Base-by-base conservation (phyloP, 1,140 invertebrate genomes). In the Bombus vancouverensis region DNA sequence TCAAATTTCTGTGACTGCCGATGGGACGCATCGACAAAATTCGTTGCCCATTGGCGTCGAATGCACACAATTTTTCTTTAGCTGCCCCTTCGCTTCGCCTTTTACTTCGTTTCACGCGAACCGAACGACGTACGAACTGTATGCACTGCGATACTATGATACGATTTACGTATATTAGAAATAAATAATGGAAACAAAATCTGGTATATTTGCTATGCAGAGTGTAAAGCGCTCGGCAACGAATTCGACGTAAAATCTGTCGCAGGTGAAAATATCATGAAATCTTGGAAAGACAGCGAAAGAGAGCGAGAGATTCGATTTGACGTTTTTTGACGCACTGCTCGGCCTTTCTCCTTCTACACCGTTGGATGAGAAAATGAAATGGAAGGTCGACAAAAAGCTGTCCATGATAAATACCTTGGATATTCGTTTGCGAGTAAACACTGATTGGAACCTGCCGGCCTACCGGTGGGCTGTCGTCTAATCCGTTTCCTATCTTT, bases 401-500 rank as follows among this genome's bases (percentile, higher is more conserved):
- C 88, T 83, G 84, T 81, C 87, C 81, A 83, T 88, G 91, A 93
- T 91, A 90, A 93, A 93, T 90, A 89, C 70, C 71, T 73, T 25
- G 44, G 44, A 68, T 59, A 82, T 83, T 77, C 68, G 74, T 86
- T 73, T 59, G 78, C 82, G 83, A 88, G 62, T 47, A 74, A 79
- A 76, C 72, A 59, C 81, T 92, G 90, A 91, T 92, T 91, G 89
- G 87, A 79, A 87, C 86, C 91, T 22, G 6, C 47, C 47, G 28
- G 1, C 78, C 81, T 62, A 70, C 42, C 57, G 71, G 18, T 68
- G 53, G 84, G 84, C 89, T 91, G 91, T 87, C 88, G 88, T 81
- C 92, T 93, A 93, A 93, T 93, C 93, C 90, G 84, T 89, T 83
- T 68, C 79, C 86, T 92, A 93, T 93, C 91, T 92, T 70, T 65